phyloP scores from a whole-genome alignment of 2,113 vertebrate species.

The Bothrops jararaca region DNA sequence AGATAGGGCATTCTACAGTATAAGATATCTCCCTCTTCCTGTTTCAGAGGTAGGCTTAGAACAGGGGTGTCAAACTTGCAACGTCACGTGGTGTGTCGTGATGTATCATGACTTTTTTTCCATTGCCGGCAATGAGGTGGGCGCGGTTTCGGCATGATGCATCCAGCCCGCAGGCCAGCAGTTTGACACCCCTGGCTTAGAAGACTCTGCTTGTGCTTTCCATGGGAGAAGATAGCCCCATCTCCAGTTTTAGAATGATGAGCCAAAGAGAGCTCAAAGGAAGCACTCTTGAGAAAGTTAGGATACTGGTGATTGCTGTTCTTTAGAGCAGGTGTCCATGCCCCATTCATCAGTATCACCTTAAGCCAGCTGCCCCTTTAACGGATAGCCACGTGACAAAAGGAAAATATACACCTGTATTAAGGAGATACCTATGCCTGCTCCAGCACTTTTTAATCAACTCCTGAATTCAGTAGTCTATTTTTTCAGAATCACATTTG shows the following conservation, averaged over 20 bases:
- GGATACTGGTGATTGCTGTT: neutral
- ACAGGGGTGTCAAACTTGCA: too few relatives aligned
- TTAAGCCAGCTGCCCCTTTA: neutral
- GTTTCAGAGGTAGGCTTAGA: neutral
- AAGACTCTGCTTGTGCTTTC: neutral
- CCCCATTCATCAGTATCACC: neutral
- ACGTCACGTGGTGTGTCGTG: too few relatives aligned
- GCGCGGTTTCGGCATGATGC: too few relatives aligned
- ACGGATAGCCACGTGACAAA: neutral
- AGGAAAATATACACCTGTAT: neutral
- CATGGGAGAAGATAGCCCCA: neutral
- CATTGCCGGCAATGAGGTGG: too few relatives aligned
- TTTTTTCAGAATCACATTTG: neutral
- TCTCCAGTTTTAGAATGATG: neutral
- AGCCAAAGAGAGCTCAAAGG: neutral
- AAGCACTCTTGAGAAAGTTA: neutral
- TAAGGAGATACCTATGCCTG: neutral
- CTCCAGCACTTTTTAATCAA: neutral
- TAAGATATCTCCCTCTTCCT: neutral
- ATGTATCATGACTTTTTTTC: too few relatives aligned
- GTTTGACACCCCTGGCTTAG: neutral
- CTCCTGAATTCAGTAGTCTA: neutral
- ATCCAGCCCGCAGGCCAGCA: too few relatives aligned
- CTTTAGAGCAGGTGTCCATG: neutral
- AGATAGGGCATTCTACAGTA: neutral